Evolutionary conservation across 2,113 vertebrate genomes (phyloP), one percentile per base, ranked within the genome.

Genomic region (Cettia cetti): DNA sequence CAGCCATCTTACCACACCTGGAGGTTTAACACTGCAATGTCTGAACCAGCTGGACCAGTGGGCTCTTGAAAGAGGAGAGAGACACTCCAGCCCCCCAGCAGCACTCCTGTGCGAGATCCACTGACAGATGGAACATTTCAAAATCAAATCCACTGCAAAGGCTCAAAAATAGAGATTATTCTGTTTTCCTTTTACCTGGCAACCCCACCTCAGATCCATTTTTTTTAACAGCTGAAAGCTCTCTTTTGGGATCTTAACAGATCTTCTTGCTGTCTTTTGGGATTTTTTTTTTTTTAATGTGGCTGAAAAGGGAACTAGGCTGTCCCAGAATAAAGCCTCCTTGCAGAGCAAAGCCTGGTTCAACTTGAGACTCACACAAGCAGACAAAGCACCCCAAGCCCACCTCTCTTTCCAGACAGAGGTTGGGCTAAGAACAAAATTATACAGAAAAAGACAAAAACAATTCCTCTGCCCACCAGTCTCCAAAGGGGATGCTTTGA

Each of bases 211-310:
- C 39, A 75, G 44, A 30, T 31, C 49, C 56, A 7, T 42, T 37
- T 80, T 35, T 64, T 65, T 49, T 5, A 66, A 65, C 7, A 7
- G 63, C n/a, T 20, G 11, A 33, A 69, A 39, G 15, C 26, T 44
- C 56, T n/a, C 39, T 40, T 72, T 37, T 30, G 35, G 37, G 13
- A n/a, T 23, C 18, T 37, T 44, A 86, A 77, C 63, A 44, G 33
- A 77, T 53, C 31, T n/a, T 49, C 15, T 39, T 57, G 33, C 31
- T 35, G 60, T 60, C 39, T 68, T 86, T 30, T 3, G 27, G 53
- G 30, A 8, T 27, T 57, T 57, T 35, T 33, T 45, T 42, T 40
- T 49, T 69, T 39, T 35, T 19, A 0, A 42, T 0, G 0, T 1
- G 4, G 19, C 30, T 75, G 61, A 61, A 57, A 79, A 35, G 33